Conservation (phyloP, 2,113 vertebrate genomes). For the Pseudorasbora parva region DNA sequence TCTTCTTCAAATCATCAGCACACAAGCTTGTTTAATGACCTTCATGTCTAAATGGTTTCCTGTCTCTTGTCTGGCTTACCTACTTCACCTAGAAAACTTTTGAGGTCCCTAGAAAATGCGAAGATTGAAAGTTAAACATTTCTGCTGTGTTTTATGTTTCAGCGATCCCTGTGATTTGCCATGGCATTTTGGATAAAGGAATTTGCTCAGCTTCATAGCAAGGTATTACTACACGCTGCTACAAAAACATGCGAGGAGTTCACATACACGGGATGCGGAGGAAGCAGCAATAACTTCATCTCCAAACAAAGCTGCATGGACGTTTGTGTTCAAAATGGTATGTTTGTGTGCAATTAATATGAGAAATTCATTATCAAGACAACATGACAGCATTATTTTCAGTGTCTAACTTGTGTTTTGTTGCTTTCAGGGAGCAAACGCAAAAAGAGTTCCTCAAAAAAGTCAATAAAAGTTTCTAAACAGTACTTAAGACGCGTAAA, state of each 20-base stretch:
- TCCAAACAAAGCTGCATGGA: slow-evolving; percentile 75
- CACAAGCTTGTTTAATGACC: neutral
- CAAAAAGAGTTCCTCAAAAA: neutral
- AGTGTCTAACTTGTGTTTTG: slow-evolving; percentile 11
- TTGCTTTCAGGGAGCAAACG: slow-evolving; percentile 43
- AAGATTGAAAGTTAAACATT: neutral
- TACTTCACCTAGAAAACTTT: neutral
- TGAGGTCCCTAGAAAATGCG: neutral
- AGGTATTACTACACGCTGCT: slow-evolving; percentile 86
- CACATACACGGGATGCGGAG: slow-evolving; percentile 87
- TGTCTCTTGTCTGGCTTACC: neutral
- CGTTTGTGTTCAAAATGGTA: slow-evolving; percentile 78
- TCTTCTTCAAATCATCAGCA: neutral
- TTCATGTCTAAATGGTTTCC: neutral
- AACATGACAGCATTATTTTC: slow-evolving; percentile 8
- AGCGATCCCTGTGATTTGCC: slow-evolving; percentile 84
- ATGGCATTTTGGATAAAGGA: slow-evolving; percentile 83
- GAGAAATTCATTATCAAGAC: neutral
- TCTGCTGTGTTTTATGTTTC: slow-evolving; percentile 25
- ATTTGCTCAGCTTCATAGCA: slow-evolving; percentile 80
- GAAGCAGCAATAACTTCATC: slow-evolving; percentile 91
- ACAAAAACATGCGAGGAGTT: slow-evolving; percentile 83
- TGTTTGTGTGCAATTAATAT: neutral
- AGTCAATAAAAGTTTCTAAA: neutral
- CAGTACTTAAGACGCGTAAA: neutral